These are phyloP conservation scores for Nesogale talazaci DNA, from an alignment of 2,113 vertebrate species.

Conservation along the genomic window DNA sequence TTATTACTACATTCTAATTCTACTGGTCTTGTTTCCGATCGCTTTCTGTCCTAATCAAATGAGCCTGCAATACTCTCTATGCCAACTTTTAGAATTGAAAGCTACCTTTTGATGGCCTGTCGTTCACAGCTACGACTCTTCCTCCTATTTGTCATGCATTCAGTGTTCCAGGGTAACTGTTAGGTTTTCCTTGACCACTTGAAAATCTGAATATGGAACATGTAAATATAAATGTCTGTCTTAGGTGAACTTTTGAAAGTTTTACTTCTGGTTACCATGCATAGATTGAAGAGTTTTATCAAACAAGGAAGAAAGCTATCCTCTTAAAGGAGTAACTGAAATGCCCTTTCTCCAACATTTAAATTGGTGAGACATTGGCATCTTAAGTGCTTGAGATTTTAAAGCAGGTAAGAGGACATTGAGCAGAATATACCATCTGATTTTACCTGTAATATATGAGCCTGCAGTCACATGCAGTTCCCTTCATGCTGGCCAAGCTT, in stretches of 20 bases:
- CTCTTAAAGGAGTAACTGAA: neutral
- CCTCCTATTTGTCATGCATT: constrained; percentile 10
- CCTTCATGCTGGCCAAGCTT: neutral
- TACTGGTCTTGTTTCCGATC: neutral
- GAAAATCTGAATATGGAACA: too few species aligned
- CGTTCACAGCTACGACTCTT: constrained; percentile 30
- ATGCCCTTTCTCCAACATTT: neutral
- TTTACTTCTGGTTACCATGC: constrained; percentile 18
- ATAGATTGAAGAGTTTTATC: constrained; percentile 20
- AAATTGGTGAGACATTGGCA: constrained; percentile 23
- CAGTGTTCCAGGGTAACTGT: neutral
- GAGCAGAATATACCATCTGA: constrained; percentile 24
- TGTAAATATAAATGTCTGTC: neutral
- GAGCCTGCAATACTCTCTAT: neutral
- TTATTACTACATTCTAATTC: constrained; percentile 28
- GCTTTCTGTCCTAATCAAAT: neutral
- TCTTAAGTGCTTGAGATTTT: constrained; percentile 6
- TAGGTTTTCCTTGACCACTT: neutral
- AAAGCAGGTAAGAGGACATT: neutral
- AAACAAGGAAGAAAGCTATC: constrained; percentile 29
- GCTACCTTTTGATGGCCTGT: constrained; percentile 14
- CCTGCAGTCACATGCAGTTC: neutral
- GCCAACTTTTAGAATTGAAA: constrained; percentile 11
- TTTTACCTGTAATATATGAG: constrained; percentile 13
- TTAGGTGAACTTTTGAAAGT: constrained; percentile 5